These are phyloP conservation scores for Tachina lurida DNA, from an alignment of 2,888 invertebrate genomes.

Conservation along the genomic window DNA sequence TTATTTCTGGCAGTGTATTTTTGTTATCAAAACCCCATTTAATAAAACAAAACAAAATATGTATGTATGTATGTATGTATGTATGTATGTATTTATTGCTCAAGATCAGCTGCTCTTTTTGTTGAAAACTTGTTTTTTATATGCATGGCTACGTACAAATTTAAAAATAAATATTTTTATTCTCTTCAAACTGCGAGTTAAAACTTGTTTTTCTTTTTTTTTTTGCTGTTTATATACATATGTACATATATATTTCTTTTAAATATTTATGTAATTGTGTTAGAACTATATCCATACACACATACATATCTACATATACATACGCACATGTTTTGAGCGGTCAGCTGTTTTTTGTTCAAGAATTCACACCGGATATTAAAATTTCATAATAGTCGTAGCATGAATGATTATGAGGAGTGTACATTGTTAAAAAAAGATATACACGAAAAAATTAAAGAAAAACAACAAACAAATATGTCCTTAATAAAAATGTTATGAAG, in stretches of 20 bases:
- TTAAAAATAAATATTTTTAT: slow-evolving; percentile 22
- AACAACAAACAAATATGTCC: neutral
- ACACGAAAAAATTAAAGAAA: slow-evolving; percentile 31
- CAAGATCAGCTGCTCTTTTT: slow-evolving; percentile 52
- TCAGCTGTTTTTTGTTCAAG: slow-evolving; percentile 62
- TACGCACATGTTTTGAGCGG: slow-evolving; percentile 23
- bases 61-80: neutral
- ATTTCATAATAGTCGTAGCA: slow-evolving; percentile 25
- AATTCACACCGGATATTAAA: slow-evolving; percentile 63
- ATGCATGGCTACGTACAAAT: slow-evolving; percentile 4
- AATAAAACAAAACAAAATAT: neutral
- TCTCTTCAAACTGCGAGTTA: slow-evolving; percentile 16
- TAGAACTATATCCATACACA: neutral
- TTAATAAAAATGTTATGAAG: slow-evolving; percentile 1
- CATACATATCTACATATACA: neutral
- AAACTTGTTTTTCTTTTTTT: slow-evolving; percentile 51
- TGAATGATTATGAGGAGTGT: slow-evolving; percentile 48
- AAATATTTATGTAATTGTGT: neutral
- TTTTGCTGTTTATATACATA: neutral
- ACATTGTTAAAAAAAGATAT: slow-evolving; percentile 9
- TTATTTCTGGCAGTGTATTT: slow-evolving; percentile 13
- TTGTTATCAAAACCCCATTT: slow-evolving; percentile 1
- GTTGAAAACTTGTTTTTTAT: slow-evolving; percentile 34
- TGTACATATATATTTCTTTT: neutral
- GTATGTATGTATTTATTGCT: neutral